phyloP scores from a whole-genome alignment of 2,888 invertebrate species.

The Arrhopalites spinosus region DNA sequence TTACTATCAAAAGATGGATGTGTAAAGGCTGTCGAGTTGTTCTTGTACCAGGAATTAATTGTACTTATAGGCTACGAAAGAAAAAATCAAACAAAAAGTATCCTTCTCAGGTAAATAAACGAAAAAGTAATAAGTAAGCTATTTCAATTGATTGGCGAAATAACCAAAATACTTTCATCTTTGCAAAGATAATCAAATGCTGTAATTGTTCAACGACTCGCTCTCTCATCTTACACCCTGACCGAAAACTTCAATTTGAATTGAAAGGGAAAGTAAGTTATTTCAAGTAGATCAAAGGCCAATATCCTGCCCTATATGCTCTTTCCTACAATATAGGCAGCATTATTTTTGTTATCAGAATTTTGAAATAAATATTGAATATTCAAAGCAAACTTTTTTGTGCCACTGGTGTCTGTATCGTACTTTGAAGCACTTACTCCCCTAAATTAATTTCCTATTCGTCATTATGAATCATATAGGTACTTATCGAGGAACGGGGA shows the following conservation, averaged over 20 bases:
- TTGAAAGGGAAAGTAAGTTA: constrained; percentile 23
- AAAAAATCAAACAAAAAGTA: constrained; percentile 38
- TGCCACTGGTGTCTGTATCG: no score
- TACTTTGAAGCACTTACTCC: no score
- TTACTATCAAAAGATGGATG: constrained; percentile 51
- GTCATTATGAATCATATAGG: no score
- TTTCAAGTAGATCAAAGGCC: no score
- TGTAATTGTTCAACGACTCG: neutral
- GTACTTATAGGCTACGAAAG: constrained; percentile 42
- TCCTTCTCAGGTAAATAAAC: constrained; percentile 42
- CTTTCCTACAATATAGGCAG: no score
- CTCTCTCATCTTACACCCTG: neutral
- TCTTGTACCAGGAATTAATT: constrained; percentile 46
- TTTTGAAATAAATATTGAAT: no score
- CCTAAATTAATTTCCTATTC: no score
- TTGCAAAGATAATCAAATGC: constrained; percentile 10
- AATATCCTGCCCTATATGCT: no score
- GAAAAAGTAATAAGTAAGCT: neutral
- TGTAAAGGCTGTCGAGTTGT: constrained; percentile 47
- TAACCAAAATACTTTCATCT: neutral
- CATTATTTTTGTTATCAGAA: no score
- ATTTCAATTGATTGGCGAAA: neutral
- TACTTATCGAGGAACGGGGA: no score
- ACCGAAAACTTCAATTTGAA: neutral
- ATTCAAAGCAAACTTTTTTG: no score